phyloP scores from a whole-genome alignment of 2,797 vertebrate genomes.

The Ptychadena robeensis region DNA sequence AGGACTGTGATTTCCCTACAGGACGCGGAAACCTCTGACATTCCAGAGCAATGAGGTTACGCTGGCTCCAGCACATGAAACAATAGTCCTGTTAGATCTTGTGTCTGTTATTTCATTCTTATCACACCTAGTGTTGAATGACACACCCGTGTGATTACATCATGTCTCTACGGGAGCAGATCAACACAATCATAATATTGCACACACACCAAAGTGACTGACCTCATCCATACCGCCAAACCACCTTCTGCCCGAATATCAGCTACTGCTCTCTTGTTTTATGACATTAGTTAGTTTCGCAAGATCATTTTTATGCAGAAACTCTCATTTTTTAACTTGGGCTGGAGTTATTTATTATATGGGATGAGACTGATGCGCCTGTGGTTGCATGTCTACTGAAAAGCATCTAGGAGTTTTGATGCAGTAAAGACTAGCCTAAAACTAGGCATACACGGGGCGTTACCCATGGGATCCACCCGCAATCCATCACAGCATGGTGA shows the following conservation, averaged over 20 bases:
- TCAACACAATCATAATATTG: conserved; percentile 30
- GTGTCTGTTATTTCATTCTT: conserved; percentile 28
- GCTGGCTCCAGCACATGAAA: conserved; percentile 4
- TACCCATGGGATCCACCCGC: no score
- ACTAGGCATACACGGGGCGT: no score
- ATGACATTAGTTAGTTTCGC: no score
- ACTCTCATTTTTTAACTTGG: not conserved
- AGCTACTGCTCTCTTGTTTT: not conserved
- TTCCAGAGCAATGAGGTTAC: conserved; percentile 37
- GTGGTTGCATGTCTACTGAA: no score
- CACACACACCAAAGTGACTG: conserved; percentile 21
- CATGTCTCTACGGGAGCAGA: conserved; percentile 50
- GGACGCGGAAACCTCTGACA: not conserved
- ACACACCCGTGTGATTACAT: conserved; percentile 49
- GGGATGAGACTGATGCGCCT: no score
- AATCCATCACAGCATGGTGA: no score
- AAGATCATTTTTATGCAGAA: not conserved
- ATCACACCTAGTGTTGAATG: conserved; percentile 40
- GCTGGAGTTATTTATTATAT: not conserved
- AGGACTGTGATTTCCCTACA: not conserved
- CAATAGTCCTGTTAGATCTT: conserved; percentile 54
- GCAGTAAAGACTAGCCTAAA: no score
- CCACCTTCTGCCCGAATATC: not conserved
- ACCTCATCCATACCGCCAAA: not conserved
- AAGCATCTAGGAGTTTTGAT: no score